Evolutionary conservation across 2,888 invertebrate species (phyloP).

Genomic region (Xylophagus ater): DNA sequence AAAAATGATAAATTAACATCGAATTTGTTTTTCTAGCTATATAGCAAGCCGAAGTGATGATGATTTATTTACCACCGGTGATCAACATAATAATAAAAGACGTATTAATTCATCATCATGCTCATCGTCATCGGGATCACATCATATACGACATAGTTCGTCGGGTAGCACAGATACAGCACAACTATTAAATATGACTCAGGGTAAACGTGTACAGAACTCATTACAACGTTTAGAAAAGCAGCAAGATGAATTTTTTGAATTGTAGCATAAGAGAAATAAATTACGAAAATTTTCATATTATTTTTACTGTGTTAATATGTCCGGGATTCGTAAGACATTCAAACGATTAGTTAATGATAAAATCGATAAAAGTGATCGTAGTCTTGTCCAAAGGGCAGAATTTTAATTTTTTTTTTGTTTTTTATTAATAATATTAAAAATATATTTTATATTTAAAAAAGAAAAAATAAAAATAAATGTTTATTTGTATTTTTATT

Average conservation of each 20-base stretch:
- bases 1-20: not conserved
- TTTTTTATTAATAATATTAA: too few species aligned
- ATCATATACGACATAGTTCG: slow-evolving; percentile 34
- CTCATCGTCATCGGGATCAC: slow-evolving; percentile 33
- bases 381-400: slow-evolving; percentile 7
- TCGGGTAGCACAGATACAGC: slow-evolving; percentile 44
- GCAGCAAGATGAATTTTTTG: slow-evolving; percentile 81
- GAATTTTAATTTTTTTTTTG: slow-evolving; percentile 7
- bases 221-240: slow-evolving; percentile 72
- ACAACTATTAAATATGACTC: slow-evolving; percentile 53
- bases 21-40: slow-evolving; percentile 22
- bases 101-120: slow-evolving; percentile 24
- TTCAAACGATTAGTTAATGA: slow-evolving; percentile 7
- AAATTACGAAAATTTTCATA: slow-evolving; percentile 7
- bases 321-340: slow-evolving; percentile 11
- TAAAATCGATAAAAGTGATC: slow-evolving; percentile 3
- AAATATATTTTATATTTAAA: too few species aligned
- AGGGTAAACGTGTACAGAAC: slow-evolving; percentile 66
- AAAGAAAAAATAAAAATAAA: too few species aligned
- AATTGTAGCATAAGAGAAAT: slow-evolving; percentile 60
- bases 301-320: slow-evolving; percentile 8
- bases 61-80: slow-evolving; percentile 29
- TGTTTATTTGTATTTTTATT: too few species aligned
- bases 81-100: slow-evolving; percentile 22
- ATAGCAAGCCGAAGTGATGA: slow-evolving; percentile 34